A percentile compares a stretch with the other conserved stretches of the same genome.
Conservation (phyloP, 1,140 invertebrate genomes). For the Nephila pilipes region DNA sequence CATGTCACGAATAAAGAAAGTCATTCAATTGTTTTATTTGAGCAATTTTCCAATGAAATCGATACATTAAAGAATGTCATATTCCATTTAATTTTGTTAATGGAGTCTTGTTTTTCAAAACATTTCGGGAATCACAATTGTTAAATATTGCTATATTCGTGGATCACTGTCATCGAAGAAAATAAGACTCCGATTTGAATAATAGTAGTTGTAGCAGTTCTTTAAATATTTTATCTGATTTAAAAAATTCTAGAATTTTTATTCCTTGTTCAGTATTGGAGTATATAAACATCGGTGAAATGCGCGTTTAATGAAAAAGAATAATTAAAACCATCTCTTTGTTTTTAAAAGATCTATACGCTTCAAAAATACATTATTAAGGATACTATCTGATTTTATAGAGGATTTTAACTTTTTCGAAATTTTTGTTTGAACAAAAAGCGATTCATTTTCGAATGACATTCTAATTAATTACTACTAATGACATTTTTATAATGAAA, state of each 20-base stretch:
- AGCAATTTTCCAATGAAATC: neutral
- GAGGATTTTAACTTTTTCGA: too few relatives aligned
- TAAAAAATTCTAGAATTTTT: neutral
- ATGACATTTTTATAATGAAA: too few relatives aligned
- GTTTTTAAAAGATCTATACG: too few relatives aligned
- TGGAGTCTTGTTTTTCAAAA: neutral
- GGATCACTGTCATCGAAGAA: neutral
- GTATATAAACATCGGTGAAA: too few relatives aligned
- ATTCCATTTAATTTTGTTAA: neutral
- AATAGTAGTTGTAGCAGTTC: neutral
- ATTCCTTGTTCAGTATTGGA: too few relatives aligned
- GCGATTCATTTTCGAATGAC: too few relatives aligned
- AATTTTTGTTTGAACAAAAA: too few relatives aligned
- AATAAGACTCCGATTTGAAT: neutral
- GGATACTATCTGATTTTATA: too few relatives aligned
- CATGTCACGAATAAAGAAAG: neutral
- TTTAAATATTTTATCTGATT: neutral
- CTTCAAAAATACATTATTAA: too few relatives aligned
- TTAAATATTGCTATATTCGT: neutral
- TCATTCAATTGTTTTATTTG: neutral
- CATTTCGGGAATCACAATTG: neutral
- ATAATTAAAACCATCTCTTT: too few relatives aligned
- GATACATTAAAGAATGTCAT: neutral
- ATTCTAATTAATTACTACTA: too few relatives aligned
- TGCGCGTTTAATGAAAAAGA: too few relatives aligned